A percentile compares a stretch with the other conserved stretches of the same genome.
Conservation (phyloP, 2,113 vertebrate species). For the Mesocricetus auratus region DNA sequence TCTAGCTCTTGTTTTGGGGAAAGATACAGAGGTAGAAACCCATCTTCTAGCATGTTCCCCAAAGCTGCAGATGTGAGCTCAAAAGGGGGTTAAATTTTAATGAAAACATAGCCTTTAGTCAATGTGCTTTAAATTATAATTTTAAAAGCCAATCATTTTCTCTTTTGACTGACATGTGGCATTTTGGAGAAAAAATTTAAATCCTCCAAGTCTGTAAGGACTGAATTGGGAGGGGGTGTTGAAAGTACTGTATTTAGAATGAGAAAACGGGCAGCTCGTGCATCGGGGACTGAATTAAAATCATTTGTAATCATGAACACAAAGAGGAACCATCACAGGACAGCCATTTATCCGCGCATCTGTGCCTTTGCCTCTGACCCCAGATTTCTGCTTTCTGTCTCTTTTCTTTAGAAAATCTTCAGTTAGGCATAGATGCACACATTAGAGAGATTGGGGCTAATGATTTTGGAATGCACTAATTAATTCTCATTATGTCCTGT, state of each 20-base stretch:
- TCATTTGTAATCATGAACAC: slow-evolving; percentile 81
- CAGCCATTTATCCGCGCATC: slow-evolving; percentile 59
- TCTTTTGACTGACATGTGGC: slow-evolving; percentile 89
- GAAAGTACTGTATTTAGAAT: slow-evolving; percentile 80
- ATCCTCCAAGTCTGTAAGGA: slow-evolving; percentile 85
- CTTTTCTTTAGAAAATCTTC: slow-evolving; percentile 77
- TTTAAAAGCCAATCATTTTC: slow-evolving; percentile 89
- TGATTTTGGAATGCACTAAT: slow-evolving; percentile 82
- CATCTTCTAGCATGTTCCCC: slow-evolving; percentile 26
- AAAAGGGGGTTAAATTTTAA: slow-evolving; percentile 79
- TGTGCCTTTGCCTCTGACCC: slow-evolving; percentile 76
- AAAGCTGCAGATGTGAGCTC: slow-evolving; percentile 58
- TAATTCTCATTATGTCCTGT: slow-evolving; percentile 79
- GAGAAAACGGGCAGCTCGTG: slow-evolving; percentile 67
- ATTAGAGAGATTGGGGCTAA: slow-evolving; percentile 79
- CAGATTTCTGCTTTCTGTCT: slow-evolving; percentile 70
- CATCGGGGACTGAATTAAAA: slow-evolving; percentile 82
- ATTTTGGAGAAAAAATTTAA: slow-evolving; percentile 85
- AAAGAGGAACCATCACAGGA: slow-evolving; percentile 59
- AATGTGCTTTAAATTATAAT: slow-evolving; percentile 81
- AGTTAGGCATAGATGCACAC: slow-evolving; percentile 74
- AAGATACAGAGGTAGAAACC: background rate
- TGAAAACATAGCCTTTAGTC: slow-evolving; percentile 78
- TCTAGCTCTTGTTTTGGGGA: slow-evolving; percentile 40
- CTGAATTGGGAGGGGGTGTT: slow-evolving; percentile 82